Percentiles rank a stretch among this genome's conserved stretches.
Conservation (phyloP, 1,140 invertebrate genomes). For the Drosophila micromelanica region DNA sequence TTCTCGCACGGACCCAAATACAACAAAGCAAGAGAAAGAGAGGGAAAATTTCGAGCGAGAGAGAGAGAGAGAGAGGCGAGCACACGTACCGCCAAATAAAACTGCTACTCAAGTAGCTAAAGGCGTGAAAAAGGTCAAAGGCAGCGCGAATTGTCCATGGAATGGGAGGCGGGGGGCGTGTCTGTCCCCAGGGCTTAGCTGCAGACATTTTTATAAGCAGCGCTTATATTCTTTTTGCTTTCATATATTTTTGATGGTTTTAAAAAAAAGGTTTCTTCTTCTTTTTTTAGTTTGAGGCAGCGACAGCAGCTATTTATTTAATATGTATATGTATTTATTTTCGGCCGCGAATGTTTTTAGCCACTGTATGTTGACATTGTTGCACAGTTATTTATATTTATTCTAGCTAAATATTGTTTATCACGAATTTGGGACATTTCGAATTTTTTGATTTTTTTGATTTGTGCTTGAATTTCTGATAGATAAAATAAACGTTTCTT, state of each 20-base stretch:
- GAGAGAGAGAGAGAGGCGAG: conserved; percentile 9
- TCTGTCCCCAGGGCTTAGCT: conserved; percentile 34
- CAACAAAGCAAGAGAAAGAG: conserved; percentile 5
- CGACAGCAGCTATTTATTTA: conserved; percentile 64
- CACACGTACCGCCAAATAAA: conserved; percentile 44
- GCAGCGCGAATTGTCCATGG: conserved; percentile 44
- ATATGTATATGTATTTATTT: conserved; percentile 42
- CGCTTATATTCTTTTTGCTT: conserved; percentile 29
- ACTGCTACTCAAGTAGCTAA: conserved; percentile 75
- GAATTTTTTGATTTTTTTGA: not conserved
- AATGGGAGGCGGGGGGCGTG: conserved; percentile 1
- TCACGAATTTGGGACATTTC: not conserved
- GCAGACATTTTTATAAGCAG: conserved; percentile 62
- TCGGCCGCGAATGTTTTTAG: conserved; percentile 2
- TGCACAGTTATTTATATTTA: conserved; percentile 43
- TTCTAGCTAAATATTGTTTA: conserved; percentile 9
- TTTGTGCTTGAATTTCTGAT: conserved; percentile 9
- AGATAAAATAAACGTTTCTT: conserved; percentile 1
- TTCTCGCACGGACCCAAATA: conserved; percentile 4
- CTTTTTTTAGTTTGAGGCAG: conserved; percentile 42
- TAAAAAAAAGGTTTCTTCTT: not conserved
- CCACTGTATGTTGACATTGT: conserved; percentile 11
- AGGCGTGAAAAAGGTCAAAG: conserved; percentile 81
- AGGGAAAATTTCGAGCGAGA: not conserved
- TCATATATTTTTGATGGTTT: conserved; percentile 15